Evolutionary conservation across 2,888 invertebrate genomes (phyloP).

Genomic region (Athrips mouffetella): DNA sequence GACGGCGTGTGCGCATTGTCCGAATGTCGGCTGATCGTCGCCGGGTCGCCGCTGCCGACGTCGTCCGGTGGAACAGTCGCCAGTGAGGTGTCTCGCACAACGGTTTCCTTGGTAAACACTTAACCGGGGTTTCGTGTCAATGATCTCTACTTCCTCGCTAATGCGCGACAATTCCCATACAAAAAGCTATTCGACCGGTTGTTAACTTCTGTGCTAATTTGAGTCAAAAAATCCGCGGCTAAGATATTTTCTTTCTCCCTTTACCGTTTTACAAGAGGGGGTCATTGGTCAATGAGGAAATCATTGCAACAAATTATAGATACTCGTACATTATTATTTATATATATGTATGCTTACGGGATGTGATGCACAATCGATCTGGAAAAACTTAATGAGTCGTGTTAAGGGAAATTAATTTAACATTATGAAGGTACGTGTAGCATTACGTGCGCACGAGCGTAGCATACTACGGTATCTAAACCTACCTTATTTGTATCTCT

Average conservation of each 20-base stretch:
- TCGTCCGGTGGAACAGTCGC: conserved; percentile 20
- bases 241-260: neutral
- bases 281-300: too few relatives aligned
- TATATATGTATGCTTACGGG: neutral
- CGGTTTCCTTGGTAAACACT: conserved; percentile 43
- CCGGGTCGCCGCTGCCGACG: neutral
- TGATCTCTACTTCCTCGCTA: conserved; percentile 32
- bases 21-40: conserved; percentile 39
- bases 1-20: conserved; percentile 34
- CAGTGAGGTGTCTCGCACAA: conserved; percentile 44
- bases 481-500: conserved; percentile 8
- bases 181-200: conserved; percentile 26
- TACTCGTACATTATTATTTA: too few relatives aligned
- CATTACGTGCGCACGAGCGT: conserved; percentile 9
- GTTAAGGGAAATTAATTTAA: conserved; percentile 11
- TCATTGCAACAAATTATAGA: too few relatives aligned
- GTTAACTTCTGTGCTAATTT: neutral
- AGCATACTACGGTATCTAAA: conserved; percentile 11
- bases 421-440: conserved; percentile 3
- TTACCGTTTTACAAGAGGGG: too few relatives aligned
- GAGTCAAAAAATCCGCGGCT: neutral
- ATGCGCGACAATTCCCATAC: conserved; percentile 27
- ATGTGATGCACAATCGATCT: conserved; percentile 2
- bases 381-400: conserved; percentile 13
- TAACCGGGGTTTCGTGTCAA: conserved; percentile 40